A percentile compares a stretch with the other conserved stretches of the same genome.
These are phyloP conservation scores for Pediacus dermestoides DNA, from an alignment of 2,888 invertebrate genomes.

Conservation along the genomic window DNA sequence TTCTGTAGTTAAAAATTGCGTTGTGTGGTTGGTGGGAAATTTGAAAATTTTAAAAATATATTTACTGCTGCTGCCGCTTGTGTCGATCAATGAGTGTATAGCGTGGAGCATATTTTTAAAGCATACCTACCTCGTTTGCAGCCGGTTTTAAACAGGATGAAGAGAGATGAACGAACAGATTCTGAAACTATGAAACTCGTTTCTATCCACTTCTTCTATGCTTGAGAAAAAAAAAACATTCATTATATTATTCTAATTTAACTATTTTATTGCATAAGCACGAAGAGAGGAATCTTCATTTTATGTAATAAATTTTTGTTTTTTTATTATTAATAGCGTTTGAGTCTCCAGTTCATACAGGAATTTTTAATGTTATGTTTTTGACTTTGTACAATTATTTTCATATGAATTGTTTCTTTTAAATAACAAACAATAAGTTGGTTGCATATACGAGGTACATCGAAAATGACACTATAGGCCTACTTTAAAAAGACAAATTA, in stretches of 20 bases:
- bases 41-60: constrained; percentile 5
- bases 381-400: no score
- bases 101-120: constrained; percentile 10
- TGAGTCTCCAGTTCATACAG: no score
- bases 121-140: constrained; percentile 8
- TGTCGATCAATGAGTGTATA: constrained; percentile 11
- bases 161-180: constrained; percentile 16
- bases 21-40: constrained; percentile 11
- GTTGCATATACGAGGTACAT: no score
- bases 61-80: constrained; percentile 3
- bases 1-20: not conserved
- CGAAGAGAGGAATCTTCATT: no score
- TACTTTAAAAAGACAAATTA: no score
- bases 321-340: no score
- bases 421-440: no score
- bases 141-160: constrained; percentile 16
- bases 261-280: constrained; percentile 1
- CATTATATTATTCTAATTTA: constrained; percentile 2
- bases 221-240: constrained; percentile 3
- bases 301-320: no score
- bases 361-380: no score
- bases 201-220: constrained; percentile 9
- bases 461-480: no score
- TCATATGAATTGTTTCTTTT: no score
- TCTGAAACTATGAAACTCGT: constrained; percentile 12